Base-by-base conservation (phyloP, 1,140 invertebrate species). In the Diabrotica virgifera region DNA sequence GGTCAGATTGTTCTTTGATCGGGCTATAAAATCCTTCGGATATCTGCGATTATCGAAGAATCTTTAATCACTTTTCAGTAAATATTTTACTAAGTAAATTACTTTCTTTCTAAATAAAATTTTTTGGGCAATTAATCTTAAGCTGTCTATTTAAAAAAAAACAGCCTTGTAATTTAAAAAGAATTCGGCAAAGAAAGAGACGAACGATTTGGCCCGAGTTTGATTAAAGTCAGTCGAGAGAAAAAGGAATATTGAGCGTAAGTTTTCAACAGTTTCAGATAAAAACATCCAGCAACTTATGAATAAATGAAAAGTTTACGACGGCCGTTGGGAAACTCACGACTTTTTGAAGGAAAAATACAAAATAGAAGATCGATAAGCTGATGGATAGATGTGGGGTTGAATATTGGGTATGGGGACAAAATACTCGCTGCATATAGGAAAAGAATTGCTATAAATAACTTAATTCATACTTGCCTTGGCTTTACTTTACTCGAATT, bases 201-300 rank as follows among this genome's bases (percentile, higher is more conserved):
- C 2, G 40, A 46, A 46, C 40, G 40, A 46, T 46, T 46, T 46
- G 40, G 40, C 40, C 40, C 5, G 40, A 46, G n/a, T 46, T 46
- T 10, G 2, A 46, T 46, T 46, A 46, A 46, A 46, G 40, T 46
- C 40, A 46, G 40, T 46, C 40, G n/a, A 46, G 40, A 46, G 5
- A 46, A 46, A 46, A 46, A 46, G n/a, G 40, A 46, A 46, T 46
- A 46, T 46, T 46, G 40, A 46, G n/a, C 40, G 8, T 46, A 46
- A 46, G 40, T 46, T 46, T n/a, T 46, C 40, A 4, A 4, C 8
- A n/a, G n/a, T 46, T n/a, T 46, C 2, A 46, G n/a, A n/a, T 46
- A 46, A 46, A 46, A 46, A 46, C 40, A 46, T 46, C 40, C n/a
- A 46, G 8, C n/a, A 46, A 46, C n/a, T 46, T 46, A 46, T 46